Conservation (phyloP, 2,113 vertebrate genomes). For the Melierax canorus region DNA sequence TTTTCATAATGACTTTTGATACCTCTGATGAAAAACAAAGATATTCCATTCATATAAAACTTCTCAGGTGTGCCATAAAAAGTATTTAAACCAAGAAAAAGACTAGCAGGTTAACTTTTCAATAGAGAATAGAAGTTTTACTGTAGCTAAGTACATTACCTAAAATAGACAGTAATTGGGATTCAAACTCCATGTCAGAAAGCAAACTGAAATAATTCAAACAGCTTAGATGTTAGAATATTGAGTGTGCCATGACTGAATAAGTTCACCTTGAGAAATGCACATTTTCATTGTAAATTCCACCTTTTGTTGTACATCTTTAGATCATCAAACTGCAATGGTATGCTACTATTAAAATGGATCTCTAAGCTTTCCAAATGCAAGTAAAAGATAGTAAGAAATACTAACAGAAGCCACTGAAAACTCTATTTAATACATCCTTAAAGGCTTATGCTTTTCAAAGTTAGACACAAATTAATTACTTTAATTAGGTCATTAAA, state of each 20-base stretch:
- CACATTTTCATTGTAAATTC: neutral
- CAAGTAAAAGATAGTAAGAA: neutral
- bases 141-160: neutral
- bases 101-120: neutral
- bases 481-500: neutral
- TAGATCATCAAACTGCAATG: neutral
- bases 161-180: neutral
- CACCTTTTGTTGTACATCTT: neutral
- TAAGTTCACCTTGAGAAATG: neutral
- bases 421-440: neutral
- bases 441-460: neutral
- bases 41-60: neutral
- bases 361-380: neutral
- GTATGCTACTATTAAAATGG: neutral
- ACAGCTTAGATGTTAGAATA: neutral
- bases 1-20: neutral
- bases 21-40: neutral
- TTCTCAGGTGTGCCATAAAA: neutral
- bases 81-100: neutral
- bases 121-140: neutral
- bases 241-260: neutral
- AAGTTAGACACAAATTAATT: neutral
- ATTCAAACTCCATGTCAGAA: neutral
- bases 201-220: neutral
- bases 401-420: neutral